phyloP scores from a whole-genome alignment of 1,140 invertebrate species.

The Tachypleus tridentatus region DNA sequence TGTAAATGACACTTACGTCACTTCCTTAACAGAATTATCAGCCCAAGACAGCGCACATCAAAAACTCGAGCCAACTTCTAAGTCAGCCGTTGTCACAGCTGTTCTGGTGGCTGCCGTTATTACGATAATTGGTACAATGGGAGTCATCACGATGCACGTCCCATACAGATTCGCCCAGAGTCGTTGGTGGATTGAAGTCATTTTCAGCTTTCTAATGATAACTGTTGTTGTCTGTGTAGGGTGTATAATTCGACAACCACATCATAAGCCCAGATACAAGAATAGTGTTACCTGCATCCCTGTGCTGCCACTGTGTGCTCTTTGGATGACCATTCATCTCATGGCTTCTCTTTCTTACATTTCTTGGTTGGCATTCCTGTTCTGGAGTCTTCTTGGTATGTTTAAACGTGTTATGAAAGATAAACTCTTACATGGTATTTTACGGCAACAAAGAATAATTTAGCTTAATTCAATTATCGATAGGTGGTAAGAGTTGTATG shows the following conservation, averaged over 20 bases:
- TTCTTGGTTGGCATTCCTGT: constrained; percentile 18
- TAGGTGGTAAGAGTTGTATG: neutral
- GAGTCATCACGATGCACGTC: constrained; percentile 15
- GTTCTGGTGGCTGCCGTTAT: constrained; percentile 12
- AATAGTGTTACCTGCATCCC: constrained; percentile 22
- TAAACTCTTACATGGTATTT: no score
- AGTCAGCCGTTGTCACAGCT: constrained; percentile 8
- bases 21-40: constrained; percentile 15
- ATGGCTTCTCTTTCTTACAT: constrained; percentile 16
- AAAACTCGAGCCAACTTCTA: constrained; percentile 9
- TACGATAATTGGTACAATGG: constrained; percentile 17
- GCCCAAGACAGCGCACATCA: constrained; percentile 10
- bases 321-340: constrained; percentile 23
- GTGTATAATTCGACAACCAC: constrained; percentile 15
- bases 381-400: constrained; percentile 23
- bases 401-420: neutral
- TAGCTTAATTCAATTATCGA: neutral
- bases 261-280: constrained; percentile 7
- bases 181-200: constrained; percentile 18
- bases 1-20: constrained; percentile 20
- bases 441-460: neutral
- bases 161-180: constrained; percentile 8
- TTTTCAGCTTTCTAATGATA: constrained; percentile 10
- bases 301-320: constrained; percentile 20
- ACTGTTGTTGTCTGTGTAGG: constrained; percentile 11